Percentiles rank a stretch among this genome's conserved stretches.
Evolutionary conservation across 2,797 vertebrate species (phyloP).

Genomic region (Hemibagrus guttatus): DNA sequence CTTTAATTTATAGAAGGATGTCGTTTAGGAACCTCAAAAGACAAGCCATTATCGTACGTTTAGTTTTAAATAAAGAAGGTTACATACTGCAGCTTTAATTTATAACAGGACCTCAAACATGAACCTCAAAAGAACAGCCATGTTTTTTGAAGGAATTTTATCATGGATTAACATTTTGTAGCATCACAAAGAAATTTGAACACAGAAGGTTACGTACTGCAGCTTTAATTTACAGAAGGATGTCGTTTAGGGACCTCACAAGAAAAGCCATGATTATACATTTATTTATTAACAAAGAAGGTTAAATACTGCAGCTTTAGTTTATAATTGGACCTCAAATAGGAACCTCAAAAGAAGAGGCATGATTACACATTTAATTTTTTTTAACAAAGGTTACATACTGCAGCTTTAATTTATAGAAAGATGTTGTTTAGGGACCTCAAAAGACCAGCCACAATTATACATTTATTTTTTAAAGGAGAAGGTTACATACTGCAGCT

Average conservation of each 20-base stretch:
- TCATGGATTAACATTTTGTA: neutral
- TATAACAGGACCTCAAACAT: too few species aligned
- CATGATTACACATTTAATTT: too few species aligned
- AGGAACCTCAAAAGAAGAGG: too few species aligned
- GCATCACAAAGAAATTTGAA: neutral
- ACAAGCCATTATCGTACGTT: neutral
- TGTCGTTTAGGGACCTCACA: too few species aligned
- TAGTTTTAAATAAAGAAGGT: neutral
- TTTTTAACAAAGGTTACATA: neutral
- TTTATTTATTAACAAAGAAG: neutral
- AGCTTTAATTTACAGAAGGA: neutral
- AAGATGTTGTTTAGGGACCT: too few species aligned
- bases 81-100: neutral
- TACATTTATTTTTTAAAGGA: too few species aligned
- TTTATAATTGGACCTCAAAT: too few species aligned
- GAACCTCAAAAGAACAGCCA: too few species aligned
- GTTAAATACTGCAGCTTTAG: neutral
- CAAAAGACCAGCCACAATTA: neutral
- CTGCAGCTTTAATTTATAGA: constrained; percentile 4
- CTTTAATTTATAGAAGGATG: neutral
- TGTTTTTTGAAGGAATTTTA: neutral
- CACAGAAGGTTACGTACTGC: neutral
- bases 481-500: too few species aligned
- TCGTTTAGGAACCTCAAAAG: neutral
- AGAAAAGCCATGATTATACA: neutral